phyloP scores from a whole-genome alignment of 2,797 vertebrate genomes.

The Enteromius viviparus region DNA sequence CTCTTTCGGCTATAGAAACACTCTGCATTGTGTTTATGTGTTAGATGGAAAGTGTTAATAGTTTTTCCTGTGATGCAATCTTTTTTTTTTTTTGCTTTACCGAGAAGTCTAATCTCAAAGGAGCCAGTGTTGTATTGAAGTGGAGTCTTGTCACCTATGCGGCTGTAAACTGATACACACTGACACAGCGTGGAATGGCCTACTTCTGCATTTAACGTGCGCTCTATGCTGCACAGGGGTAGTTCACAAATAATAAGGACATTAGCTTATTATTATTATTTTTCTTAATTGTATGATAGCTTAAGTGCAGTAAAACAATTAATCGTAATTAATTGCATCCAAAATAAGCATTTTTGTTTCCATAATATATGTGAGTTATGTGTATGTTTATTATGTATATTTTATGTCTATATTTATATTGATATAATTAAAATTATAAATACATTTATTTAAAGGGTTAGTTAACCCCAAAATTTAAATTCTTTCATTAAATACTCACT shows the following conservation, averaged over 20 bases:
- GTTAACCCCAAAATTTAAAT: no score
- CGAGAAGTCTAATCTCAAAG: constrained; percentile 20
- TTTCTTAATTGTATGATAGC: neutral
- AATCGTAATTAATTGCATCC: no score
- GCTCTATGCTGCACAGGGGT: neutral
- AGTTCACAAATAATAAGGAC: neutral
- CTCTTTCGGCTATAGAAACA: constrained; percentile 17
- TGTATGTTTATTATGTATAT: no score
- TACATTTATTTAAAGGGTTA: no score
- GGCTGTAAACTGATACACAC: constrained; percentile 39
- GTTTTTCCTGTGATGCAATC: constrained; percentile 18
- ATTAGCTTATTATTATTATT: neutral
- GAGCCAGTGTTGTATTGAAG: constrained; percentile 16
- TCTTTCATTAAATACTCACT: no score
- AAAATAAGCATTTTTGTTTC: no score
- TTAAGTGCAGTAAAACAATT: neutral
- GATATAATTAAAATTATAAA: no score
- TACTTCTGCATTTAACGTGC: constrained; percentile 3
- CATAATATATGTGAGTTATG: no score
- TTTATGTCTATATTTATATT: no score
- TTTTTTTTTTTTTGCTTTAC: constrained; percentile 2
- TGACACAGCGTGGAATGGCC: constrained; percentile 38
- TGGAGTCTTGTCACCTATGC: constrained; percentile 40
- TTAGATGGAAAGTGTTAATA: constrained; percentile 23
- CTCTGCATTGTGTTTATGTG: constrained; percentile 33